These are phyloP conservation scores for Selene dorsalis DNA, from an alignment of 2,797 vertebrate genomes.

Conservation along the genomic window DNA sequence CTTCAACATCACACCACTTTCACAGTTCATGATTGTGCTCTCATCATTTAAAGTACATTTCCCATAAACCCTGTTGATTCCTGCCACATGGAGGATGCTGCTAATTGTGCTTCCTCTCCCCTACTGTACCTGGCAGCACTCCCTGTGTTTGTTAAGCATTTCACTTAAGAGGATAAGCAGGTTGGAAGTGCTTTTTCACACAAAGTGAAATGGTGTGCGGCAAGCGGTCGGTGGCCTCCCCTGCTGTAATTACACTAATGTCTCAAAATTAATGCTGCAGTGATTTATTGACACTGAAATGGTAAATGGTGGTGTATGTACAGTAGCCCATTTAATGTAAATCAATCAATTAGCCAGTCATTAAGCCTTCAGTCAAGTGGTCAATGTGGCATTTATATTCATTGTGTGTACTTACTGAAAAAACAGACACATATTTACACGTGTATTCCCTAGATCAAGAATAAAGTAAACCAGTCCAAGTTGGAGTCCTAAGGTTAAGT, in stretches of 20 bases:
- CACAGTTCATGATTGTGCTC: constrained; percentile 16
- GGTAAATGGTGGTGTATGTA: constrained; percentile 29
- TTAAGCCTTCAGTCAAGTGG: constrained; percentile 20
- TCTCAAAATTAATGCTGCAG: constrained; percentile 33
- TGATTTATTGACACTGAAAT: constrained; percentile 24
- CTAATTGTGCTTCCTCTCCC: constrained; percentile 20
- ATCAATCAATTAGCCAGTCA: constrained; percentile 23
- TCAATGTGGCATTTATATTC: constrained; percentile 1
- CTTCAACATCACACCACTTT: not conserved
- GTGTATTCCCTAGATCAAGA: not conserved
- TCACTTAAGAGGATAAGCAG: constrained; percentile 46
- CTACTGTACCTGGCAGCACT: constrained; percentile 20
- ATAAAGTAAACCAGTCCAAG: no score
- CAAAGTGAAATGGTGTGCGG: constrained; percentile 14
- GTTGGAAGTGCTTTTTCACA: constrained; percentile 35
- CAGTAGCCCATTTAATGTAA: constrained; percentile 10
- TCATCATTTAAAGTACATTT: constrained; percentile 44
- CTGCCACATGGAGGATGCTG: constrained; percentile 19
- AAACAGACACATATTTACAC: not conserved
- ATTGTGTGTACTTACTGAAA: not conserved
- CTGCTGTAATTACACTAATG: constrained; percentile 56
- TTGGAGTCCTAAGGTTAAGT: no score
- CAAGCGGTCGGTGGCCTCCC: constrained; percentile 18
- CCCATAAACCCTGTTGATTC: constrained; percentile 36
- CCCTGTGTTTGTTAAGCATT: constrained; percentile 49